Percentiles rank a stretch among this genome's conserved stretches.
Evolutionary conservation across 2,888 invertebrate species (phyloP).

Genomic region (Diadegma fenestrale): DNA sequence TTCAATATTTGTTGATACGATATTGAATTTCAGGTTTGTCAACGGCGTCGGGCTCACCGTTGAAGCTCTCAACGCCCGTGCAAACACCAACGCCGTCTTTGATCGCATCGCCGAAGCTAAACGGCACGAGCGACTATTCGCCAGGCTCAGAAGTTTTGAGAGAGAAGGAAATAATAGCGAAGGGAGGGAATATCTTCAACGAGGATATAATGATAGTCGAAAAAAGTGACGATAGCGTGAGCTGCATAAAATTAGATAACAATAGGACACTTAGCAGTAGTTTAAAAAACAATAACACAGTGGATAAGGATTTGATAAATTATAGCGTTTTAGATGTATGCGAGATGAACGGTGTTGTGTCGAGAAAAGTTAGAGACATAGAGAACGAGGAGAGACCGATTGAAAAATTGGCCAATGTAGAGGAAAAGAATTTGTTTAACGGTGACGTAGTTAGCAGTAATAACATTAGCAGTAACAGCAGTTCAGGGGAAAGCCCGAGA

Average conservation of each 20-base stretch:
- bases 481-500: constrained; percentile 78
- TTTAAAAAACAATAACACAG: constrained; percentile 70
- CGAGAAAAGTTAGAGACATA: constrained; percentile 41
- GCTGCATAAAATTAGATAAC: constrained; percentile 76
- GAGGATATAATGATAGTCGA: constrained; percentile 80
- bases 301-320: constrained; percentile 65
- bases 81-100: constrained; percentile 78
- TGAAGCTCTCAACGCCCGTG: constrained; percentile 78
- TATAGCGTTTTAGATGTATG: constrained; percentile 70
- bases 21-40: constrained; percentile 77
- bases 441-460: constrained; percentile 76
- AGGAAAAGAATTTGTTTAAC: constrained; percentile 69
- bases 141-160: constrained; percentile 45
- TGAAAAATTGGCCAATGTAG: constrained; percentile 40
- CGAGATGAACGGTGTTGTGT: constrained; percentile 66
- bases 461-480: constrained; percentile 79
- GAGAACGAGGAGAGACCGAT: constrained; percentile 34
- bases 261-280: constrained; percentile 76
- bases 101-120: constrained; percentile 78
- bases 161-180: constrained; percentile 37
- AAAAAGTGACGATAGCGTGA: constrained; percentile 77
- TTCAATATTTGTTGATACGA: not conserved
- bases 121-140: constrained; percentile 74
- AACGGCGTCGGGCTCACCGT: constrained; percentile 81
- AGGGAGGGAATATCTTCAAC: constrained; percentile 53